Conservation (phyloP, 2,797 vertebrate species). For the Florisuga fusca region DNA sequence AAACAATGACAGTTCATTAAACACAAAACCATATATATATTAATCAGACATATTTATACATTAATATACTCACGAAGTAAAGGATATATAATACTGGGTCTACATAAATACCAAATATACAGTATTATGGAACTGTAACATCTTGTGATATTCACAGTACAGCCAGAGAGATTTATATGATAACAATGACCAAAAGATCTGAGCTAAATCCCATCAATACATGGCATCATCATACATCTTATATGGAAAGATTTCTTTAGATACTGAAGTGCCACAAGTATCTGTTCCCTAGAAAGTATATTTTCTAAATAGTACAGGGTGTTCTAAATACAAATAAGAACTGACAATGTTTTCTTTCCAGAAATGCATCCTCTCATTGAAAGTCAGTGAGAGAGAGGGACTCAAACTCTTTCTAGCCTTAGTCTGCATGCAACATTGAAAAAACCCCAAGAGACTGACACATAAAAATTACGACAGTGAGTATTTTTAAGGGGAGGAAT, state of each 20-base stretch:
- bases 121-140: background rate
- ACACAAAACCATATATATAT: background rate
- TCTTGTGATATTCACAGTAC: background rate
- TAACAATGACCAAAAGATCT: background rate
- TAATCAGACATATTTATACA: background rate
- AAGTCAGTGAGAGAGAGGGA: background rate
- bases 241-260: background rate
- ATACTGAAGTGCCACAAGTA: background rate
- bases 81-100: background rate
- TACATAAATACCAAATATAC: background rate
- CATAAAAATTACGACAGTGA: background rate
- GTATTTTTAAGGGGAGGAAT: background rate
- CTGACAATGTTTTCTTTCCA: background rate
- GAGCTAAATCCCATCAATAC: background rate
- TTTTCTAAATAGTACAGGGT: background rate
- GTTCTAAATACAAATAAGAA: background rate
- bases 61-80: background rate
- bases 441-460: background rate
- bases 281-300: background rate
- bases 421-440: background rate
- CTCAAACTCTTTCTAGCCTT: background rate
- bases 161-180: background rate
- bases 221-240: background rate
- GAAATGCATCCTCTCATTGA: background rate
- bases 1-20: background rate